Conservation (phyloP, 2,113 vertebrate genomes). For the Hyperopisus bebe region DNA sequence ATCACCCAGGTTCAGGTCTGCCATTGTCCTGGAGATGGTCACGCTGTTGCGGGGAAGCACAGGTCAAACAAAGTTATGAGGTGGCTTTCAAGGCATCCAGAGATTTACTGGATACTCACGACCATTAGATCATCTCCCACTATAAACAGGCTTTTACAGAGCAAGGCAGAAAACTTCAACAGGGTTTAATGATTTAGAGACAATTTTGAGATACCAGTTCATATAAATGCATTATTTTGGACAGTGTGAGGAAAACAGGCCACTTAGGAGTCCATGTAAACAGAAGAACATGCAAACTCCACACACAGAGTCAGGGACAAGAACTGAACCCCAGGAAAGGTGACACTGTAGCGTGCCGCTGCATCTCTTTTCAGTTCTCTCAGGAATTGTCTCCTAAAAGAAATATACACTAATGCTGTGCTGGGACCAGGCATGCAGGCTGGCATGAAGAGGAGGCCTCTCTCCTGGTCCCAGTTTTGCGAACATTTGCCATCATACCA, state of each 20-base stretch:
- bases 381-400: neutral
- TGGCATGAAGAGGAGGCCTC: neutral
- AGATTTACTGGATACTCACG: neutral
- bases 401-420: neutral
- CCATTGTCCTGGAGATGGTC: constrained; percentile 49
- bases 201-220: neutral
- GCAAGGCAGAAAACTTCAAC: neutral
- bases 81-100: neutral
- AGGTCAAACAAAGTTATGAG: neutral
- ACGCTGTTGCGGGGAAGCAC: neutral
- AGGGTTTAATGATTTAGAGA: neutral
- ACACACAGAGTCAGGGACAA: neutral
- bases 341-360: neutral
- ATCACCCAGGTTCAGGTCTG: constrained; percentile 82
- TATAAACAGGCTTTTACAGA: neutral
- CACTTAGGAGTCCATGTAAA: neutral
- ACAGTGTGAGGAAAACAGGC: neutral
- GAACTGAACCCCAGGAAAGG: neutral
- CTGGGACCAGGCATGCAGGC: neutral
- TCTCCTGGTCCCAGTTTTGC: neutral
- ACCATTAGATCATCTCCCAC: neutral
- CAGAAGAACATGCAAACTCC: neutral
- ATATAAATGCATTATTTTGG: neutral
- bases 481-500: neutral
- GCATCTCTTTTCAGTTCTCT: neutral